These are phyloP conservation scores for Xiphophorus couchianus DNA, from an alignment of 2,113 vertebrate genomes.

Conservation along the genomic window DNA sequence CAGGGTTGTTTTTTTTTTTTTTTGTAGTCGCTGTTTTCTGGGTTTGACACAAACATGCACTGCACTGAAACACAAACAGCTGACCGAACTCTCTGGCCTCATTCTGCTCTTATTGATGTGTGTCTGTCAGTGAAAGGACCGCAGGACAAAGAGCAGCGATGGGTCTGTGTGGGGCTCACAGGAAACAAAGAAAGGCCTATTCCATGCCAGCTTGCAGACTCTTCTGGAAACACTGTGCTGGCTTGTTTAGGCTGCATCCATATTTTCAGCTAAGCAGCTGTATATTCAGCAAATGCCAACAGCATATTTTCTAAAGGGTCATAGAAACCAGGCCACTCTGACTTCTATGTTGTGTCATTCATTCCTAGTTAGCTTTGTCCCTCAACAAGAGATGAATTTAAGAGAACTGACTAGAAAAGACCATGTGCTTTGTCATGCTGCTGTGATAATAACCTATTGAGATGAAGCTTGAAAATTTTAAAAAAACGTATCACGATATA, in stretches of 20 bases:
- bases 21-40: background rate
- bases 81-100: constrained; percentile 73
- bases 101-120: constrained; percentile 74
- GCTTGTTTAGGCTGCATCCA: constrained; percentile 67
- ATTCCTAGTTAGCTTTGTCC: background rate
- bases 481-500: too few relatives aligned
- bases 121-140: constrained; percentile 71
- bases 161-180: constrained; percentile 58
- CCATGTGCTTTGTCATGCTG: background rate
- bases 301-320: constrained; percentile 54
- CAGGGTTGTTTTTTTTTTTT: constrained; percentile 5
- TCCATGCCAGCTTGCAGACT: constrained; percentile 58
- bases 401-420: background rate
- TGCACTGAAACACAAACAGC: constrained; percentile 24
- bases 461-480: background rate
- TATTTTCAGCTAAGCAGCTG: constrained; percentile 63
- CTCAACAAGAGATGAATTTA: background rate
- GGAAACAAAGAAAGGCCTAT: constrained; percentile 73
- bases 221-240: constrained; percentile 69
- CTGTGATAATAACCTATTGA: background rate
- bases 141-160: constrained; percentile 64
- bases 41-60: constrained; percentile 29
- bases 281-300: constrained; percentile 62
- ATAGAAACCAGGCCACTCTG: constrained; percentile 43
- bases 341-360: constrained; percentile 27